Percentiles rank a stretch among this genome's conserved stretches.
phyloP scores from a whole-genome alignment of 2,797 vertebrate genomes.

The Monodelphis domestica region DNA sequence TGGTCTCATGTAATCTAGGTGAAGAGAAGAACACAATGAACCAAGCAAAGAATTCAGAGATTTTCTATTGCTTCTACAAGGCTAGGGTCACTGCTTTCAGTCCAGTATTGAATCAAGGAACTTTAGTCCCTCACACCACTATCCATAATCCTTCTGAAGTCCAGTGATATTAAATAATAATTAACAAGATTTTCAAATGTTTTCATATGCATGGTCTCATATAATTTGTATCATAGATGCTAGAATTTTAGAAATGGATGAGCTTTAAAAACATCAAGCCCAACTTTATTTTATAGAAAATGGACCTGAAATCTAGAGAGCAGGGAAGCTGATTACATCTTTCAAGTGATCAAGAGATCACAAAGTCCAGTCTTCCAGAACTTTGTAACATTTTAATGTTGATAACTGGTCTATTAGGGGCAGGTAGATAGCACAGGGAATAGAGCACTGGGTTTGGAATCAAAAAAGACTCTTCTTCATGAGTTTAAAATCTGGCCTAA shows the following conservation, averaged over 20 bases:
- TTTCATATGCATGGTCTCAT: background rate
- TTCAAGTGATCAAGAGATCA: background rate
- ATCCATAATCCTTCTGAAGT: constrained; percentile 51
- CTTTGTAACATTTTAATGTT: background rate
- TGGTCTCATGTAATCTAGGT: background rate
- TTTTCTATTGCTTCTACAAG: background rate
- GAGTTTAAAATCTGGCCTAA: too few relatives aligned
- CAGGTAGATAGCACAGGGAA: too few relatives aligned
- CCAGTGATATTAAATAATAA: background rate
- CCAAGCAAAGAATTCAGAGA: background rate
- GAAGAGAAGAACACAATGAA: background rate
- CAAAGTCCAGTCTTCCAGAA: background rate
- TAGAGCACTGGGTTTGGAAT: too few relatives aligned
- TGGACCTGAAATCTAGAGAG: background rate
- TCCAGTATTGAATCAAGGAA: background rate
- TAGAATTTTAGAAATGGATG: background rate
- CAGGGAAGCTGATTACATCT: background rate
- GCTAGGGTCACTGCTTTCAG: background rate
- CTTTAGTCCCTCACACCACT: constrained; percentile 33
- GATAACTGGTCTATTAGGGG: too few relatives aligned
- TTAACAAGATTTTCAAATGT: background rate
- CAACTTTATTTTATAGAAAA: background rate
- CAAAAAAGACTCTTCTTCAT: too few relatives aligned
- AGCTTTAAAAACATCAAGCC: background rate
- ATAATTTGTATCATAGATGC: background rate